phyloP scores from a whole-genome alignment of 2,797 vertebrate genomes.

The Thamnophis elegans region DNA sequence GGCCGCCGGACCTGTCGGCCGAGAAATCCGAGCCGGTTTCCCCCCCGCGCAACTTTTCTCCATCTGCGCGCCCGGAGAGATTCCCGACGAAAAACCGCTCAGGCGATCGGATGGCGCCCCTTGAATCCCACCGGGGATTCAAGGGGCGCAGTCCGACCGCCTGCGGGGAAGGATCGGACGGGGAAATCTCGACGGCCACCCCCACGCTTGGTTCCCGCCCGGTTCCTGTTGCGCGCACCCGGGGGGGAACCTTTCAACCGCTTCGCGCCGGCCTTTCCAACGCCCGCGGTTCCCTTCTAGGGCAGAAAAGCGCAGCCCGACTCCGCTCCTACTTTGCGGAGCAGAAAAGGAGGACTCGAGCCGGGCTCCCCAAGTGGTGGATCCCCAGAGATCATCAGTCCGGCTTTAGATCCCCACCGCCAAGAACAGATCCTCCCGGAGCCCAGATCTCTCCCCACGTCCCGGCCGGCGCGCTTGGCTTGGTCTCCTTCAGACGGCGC shows the following conservation, averaged over 20 bases:
- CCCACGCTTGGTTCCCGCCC: background rate
- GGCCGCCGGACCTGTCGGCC: no score
- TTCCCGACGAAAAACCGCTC: background rate
- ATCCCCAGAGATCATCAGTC: background rate
- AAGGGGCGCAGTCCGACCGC: no score
- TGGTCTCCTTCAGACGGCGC: background rate
- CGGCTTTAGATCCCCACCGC: background rate
- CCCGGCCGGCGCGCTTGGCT: no score
- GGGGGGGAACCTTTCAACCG: background rate
- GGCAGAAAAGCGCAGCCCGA: background rate
- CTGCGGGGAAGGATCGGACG: no score
- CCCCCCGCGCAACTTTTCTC: no score
- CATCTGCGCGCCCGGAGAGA: background rate
- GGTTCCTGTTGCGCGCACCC: no score
- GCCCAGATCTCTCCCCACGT: background rate
- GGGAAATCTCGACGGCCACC: background rate
- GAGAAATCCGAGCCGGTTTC: background rate
- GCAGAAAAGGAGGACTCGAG: background rate
- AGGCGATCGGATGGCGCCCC: background rate
- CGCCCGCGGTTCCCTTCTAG: background rate
- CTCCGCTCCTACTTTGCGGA: background rate
- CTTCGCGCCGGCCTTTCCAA: background rate
- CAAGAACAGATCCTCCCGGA: no score
- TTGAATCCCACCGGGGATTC: no score
- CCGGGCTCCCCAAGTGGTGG: background rate